phyloP scores from a whole-genome alignment of 2,113 vertebrate species.

The Herpailurus yagouaroundi region DNA sequence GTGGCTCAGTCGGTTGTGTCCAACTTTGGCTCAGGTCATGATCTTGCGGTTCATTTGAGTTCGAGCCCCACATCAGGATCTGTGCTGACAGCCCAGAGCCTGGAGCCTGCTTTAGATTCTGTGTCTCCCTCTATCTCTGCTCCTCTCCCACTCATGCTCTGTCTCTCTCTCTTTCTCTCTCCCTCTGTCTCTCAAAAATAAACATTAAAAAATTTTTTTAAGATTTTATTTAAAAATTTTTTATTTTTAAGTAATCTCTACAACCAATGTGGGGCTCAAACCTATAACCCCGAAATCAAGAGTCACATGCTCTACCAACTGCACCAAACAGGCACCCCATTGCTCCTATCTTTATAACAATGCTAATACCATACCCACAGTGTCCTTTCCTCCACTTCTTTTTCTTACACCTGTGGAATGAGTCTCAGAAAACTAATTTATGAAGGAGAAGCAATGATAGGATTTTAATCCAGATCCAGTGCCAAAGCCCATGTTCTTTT shows the following conservation, averaged over 20 bases:
- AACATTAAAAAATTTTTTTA: too few relatives aligned
- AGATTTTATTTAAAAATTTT: too few relatives aligned
- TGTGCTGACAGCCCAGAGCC: too few relatives aligned
- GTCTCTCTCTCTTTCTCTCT: too few relatives aligned
- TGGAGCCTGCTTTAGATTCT: too few relatives aligned
- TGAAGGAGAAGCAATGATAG: background rate
- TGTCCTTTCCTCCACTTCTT: background rate
- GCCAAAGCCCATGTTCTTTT: background rate
- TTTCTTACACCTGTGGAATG: background rate
- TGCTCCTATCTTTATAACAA: background rate
- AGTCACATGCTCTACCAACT: background rate
- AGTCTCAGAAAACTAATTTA: background rate
- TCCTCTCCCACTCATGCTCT: too few relatives aligned
- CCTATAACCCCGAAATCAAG: background rate
- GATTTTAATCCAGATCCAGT: background rate
- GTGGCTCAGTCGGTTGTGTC: background rate
- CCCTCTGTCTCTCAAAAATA: too few relatives aligned
- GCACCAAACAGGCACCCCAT: too few relatives aligned
- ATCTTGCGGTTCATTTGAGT: background rate
- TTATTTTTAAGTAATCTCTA: background rate
- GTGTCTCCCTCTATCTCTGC: too few relatives aligned
- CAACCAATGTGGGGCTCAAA: background rate
- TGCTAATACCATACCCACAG: background rate
- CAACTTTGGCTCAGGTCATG: background rate
- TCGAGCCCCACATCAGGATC: background rate